These are phyloP conservation scores for Oostethus manadensis DNA, from an alignment of 2,113 vertebrate species.

Conservation along the genomic window DNA sequence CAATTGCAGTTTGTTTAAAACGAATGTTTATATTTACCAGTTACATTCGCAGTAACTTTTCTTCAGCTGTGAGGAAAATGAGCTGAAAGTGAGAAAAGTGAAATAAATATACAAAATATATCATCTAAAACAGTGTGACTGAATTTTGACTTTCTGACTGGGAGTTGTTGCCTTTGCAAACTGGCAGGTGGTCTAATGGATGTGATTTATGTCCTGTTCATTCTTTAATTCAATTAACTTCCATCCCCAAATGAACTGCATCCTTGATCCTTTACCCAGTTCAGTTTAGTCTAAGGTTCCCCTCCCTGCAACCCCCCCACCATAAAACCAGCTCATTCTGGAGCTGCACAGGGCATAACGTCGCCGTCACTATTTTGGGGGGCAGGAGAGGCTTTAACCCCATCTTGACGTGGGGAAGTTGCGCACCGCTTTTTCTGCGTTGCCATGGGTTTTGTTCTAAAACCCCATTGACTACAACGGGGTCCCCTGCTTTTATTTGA, in stretches of 20 bases:
- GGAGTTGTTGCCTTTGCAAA: no score
- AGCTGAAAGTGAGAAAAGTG: no score
- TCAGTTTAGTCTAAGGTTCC: constrained; percentile 2
- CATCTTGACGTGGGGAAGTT: constrained; percentile 69
- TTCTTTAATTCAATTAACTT: neutral
- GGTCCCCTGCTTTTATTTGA: constrained; percentile 64
- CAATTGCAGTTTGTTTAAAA: no score
- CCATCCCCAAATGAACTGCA: constrained; percentile 27
- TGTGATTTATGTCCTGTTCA: neutral
- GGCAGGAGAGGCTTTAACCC: constrained; percentile 53
- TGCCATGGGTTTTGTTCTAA: constrained; percentile 67
- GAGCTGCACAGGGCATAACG: constrained; percentile 27
- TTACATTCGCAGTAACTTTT: no score
- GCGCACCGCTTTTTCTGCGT: constrained; percentile 60
- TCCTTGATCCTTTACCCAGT: constrained; percentile 3
- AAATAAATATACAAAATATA: no score
- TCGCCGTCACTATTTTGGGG: constrained; percentile 14
- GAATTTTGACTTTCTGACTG: no score
- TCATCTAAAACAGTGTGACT: no score
- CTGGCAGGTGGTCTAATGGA: no score
- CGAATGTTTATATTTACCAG: no score
- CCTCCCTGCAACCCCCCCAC: constrained; percentile 12
- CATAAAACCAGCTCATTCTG: constrained; percentile 39
- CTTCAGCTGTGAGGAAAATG: no score
- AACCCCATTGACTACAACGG: constrained; percentile 68